Evolutionary conservation across 2,888 invertebrate species (phyloP), one percentile per base, ranked within the genome.

Genomic region (Dioctria rufipes): DNA sequence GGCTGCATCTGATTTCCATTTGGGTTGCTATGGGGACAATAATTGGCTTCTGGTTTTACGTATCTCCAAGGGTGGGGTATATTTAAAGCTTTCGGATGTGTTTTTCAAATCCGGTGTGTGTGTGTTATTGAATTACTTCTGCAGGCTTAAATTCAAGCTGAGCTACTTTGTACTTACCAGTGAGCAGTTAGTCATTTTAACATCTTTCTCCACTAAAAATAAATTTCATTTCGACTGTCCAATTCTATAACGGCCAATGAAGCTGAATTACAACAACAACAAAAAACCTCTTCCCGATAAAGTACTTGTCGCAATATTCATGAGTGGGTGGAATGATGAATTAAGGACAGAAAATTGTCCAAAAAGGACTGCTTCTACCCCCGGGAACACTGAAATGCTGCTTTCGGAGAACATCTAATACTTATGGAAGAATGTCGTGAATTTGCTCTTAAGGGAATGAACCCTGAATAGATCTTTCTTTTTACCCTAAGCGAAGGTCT

Each of bases 1-100:
- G 54, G 40, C 58, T 73, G 73, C 73, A 73, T 73, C 60, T 73
- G 73, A 73, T 73, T 73, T 73, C 60, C 39, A 73, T 42, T 73
- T 73, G 8, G 60, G 73, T 58, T 73, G 6, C 73, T 42, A 54
- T 60, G 37, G 73, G 3, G 51, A 42, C 73, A 58, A 39, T 73
- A 73, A 73, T 73, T 73, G 54, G 73, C 58, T 73, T 73, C 40
- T 60, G 73, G 58, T 58, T 73, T 73, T 60, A 42, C 40, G 25
- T 40, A 73, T 73, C 58, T 73, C 25, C 25, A 25, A 25, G 25
- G 25, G 25, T 25, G 25, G 25, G 25, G 25, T 25, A 25, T 25
- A 25, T 25, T 25, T 25, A 25, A 25, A 25, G 25, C 25, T 25
- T 25, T 25, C 25, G 25, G 25, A 25, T 25, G 25, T 25, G 25